A percentile compares a stretch with the other conserved stretches of the same genome.
phyloP scores from a whole-genome alignment of 2,113 vertebrate species.

The Onychorhynchus coronatus region DNA sequence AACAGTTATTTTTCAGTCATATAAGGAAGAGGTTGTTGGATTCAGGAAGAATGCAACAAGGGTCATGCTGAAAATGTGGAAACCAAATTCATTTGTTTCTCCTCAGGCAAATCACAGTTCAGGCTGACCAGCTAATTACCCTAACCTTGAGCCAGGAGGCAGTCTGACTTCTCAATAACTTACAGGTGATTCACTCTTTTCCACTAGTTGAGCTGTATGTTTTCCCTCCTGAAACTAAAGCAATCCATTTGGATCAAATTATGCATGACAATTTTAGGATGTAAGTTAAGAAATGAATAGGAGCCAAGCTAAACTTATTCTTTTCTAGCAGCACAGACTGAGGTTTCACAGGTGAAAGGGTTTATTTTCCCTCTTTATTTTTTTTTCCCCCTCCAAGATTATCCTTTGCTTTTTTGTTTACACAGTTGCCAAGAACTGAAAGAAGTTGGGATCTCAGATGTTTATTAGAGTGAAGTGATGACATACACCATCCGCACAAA shows the following conservation, averaged over 20 bases:
- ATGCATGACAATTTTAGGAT: slow-evolving; percentile 65
- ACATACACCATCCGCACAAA: background rate
- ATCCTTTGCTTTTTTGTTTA: slow-evolving; percentile 1
- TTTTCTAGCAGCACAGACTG: slow-evolving; percentile 8
- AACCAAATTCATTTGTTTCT: slow-evolving; percentile 71
- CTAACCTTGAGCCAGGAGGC: slow-evolving; percentile 56
- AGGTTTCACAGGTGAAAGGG: slow-evolving; percentile 33
- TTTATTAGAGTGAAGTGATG: slow-evolving; percentile 9
- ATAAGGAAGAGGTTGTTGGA: slow-evolving; percentile 4
- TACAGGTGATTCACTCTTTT: slow-evolving; percentile 67
- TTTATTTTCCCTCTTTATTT: slow-evolving; percentile 9
- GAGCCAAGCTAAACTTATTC: slow-evolving; percentile 57
- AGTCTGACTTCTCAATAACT: slow-evolving; percentile 66
- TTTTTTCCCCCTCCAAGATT: background rate
- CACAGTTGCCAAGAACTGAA: slow-evolving; percentile 46
- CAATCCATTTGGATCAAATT: slow-evolving; percentile 74
- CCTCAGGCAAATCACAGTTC: slow-evolving; percentile 66
- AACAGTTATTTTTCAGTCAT: slow-evolving; percentile 28
- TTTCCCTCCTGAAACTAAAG: slow-evolving; percentile 55
- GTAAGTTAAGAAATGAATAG: slow-evolving; percentile 48
- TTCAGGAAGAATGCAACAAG: slow-evolving; percentile 24
- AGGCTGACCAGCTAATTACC: slow-evolving; percentile 67
- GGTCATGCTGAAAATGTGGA: slow-evolving; percentile 56
- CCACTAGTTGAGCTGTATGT: slow-evolving; percentile 13
- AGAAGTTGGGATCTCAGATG: background rate